Base-by-base conservation (phyloP, 1,140 invertebrate species). In the Pseudomyrmex gracilis region DNA sequence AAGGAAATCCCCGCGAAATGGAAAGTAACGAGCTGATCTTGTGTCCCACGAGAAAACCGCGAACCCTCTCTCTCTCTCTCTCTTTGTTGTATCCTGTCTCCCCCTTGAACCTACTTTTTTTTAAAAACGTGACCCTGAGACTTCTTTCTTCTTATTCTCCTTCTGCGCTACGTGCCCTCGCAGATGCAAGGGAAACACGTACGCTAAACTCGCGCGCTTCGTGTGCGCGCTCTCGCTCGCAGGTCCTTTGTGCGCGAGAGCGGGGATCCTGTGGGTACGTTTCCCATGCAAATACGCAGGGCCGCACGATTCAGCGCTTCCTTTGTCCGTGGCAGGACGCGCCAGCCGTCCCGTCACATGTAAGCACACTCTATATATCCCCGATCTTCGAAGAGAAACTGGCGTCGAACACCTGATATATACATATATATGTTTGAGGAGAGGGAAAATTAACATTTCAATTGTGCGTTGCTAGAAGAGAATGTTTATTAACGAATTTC, bases 71-170 rank as follows among this genome's bases (percentile, higher is more conserved):
- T 34, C 24, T 34, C 34, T 34, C 34, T 34, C 34, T 34, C 34
- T 34, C 34, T 7, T 0, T 34, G 34, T 34, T 34, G 5, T 34
- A 34, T 34, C 5, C 5, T 34, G 34, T 34, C 5, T 34, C 7
- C 5, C 34, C 34, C 34, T 7, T 34, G 63, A 73, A 61, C 80
- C 84, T 89, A 87, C 82, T 86, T 89, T 88, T 88, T 90, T 86
- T 89, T 86, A 87, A 34, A 34, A 87, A 71, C 84, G 83, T 84
- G 82, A 73, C 73, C 85, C 51, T 53, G 20, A 53, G 55, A 17
- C 5, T n/a, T 58, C 24, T 47, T 5, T 13, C 17, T 60, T 43
- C 12, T 9, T 47, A 5, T 1, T 5, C 24, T 49, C 10, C 24
- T 34, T 17, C 10, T 15, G 12, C 73, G 0, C 12, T 78, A 68